A percentile compares a stretch with the other conserved stretches of the same genome.
Evolutionary conservation across 2,888 invertebrate genomes (phyloP).

Genomic region (Blastobasis lacticolella): DNA sequence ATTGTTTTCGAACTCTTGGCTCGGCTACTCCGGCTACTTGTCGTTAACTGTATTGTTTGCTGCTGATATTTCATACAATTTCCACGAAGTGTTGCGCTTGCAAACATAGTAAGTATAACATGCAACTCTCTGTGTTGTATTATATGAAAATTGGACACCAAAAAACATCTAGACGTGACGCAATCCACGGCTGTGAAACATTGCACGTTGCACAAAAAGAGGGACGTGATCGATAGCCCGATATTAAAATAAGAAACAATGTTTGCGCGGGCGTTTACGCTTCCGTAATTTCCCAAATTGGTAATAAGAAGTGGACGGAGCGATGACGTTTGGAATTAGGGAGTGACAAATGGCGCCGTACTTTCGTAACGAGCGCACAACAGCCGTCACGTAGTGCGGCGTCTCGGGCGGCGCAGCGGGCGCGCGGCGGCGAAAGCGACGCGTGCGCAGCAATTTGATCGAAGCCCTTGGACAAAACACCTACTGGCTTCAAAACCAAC

Average conservation of each 20-base stretch:
- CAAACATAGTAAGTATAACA: no score
- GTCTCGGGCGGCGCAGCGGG: constrained; percentile 36
- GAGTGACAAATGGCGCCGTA: constrained; percentile 18
- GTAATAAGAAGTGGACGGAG: not conserved
- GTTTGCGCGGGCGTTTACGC: not conserved
- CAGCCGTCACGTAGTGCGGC: constrained; percentile 40
- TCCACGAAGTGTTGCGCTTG: no score
- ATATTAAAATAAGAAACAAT: not conserved
- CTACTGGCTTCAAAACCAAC: no score
- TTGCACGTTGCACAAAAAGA: not conserved
- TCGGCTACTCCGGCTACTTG: not conserved
- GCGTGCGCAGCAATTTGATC: constrained; percentile 47
- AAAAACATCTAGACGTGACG: not conserved
- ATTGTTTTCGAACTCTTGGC: constrained; percentile 5
- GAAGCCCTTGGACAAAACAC: not conserved
- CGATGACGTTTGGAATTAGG: not conserved
- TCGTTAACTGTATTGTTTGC: no score
- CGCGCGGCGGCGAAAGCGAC: constrained; percentile 68
- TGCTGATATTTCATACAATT: no score
- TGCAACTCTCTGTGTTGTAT: no score
- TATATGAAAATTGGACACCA: no score
- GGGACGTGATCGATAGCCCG: not conserved
- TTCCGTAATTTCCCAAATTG: constrained; percentile 1
- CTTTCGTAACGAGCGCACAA: constrained; percentile 39
- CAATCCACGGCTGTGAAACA: not conserved